Evolutionary conservation across 2,797 vertebrate species (phyloP).

Genomic region (Scomberomorus guttatus): DNA sequence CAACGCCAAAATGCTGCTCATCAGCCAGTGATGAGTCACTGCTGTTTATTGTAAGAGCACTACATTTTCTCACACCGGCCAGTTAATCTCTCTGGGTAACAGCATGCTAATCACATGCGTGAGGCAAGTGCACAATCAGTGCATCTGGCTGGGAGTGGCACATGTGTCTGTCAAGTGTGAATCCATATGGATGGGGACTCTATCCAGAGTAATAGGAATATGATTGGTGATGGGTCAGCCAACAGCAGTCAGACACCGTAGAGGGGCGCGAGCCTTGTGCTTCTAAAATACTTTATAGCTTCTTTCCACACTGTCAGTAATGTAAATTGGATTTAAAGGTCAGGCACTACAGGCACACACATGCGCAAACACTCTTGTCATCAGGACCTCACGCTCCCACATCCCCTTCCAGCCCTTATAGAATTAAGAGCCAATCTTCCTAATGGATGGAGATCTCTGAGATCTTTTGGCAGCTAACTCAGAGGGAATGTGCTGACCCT

Average conservation of each 20-base stretch:
- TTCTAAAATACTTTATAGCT: conserved; percentile 50
- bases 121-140: conserved; percentile 20
- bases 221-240: conserved; percentile 31
- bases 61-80: conserved; percentile 33
- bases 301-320: conserved; percentile 66
- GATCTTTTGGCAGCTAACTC: conserved; percentile 63
- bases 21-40: conserved; percentile 61
- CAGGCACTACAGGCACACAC: conserved; percentile 30
- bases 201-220: conserved; percentile 8
- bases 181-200: conserved; percentile 33
- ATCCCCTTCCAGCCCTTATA: conserved; percentile 48
- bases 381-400: conserved; percentile 44
- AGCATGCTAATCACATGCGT: conserved; percentile 23
- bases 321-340: conserved; percentile 84
- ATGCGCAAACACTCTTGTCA: conserved; percentile 43
- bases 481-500: conserved; percentile 71
- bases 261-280: conserved; percentile 38
- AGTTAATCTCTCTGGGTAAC: conserved; percentile 19
- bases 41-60: conserved; percentile 36
- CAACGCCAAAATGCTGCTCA: conserved; percentile 43
- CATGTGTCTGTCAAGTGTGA: conserved; percentile 21
- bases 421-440: conserved; percentile 77
- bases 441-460: conserved; percentile 74
- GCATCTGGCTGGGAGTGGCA: conserved; percentile 68
- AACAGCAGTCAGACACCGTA: conserved; percentile 6